phyloP scores from a whole-genome alignment of 2,888 invertebrate species.

The Cryptocheilus praepositus region DNA sequence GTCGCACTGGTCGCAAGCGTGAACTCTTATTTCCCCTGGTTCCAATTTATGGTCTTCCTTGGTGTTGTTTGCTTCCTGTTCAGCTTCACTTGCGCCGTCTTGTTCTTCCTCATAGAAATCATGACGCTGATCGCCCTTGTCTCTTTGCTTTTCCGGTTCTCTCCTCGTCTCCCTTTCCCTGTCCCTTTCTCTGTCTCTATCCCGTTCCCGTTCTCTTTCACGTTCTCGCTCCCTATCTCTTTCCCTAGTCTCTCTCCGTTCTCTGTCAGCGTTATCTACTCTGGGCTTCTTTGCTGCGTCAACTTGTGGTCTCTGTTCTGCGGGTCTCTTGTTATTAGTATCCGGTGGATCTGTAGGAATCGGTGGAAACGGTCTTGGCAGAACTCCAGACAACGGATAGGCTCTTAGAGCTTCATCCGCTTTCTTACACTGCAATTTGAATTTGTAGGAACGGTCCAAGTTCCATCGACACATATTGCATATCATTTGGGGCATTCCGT shows the following conservation, averaged over 20 bases:
- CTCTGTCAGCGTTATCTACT: conserved; percentile 67
- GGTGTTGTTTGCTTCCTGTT: conserved; percentile 55
- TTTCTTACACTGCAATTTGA: conserved; percentile 85
- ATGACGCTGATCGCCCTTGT: conserved; percentile 55
- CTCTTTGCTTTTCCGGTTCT: conserved; percentile 50
- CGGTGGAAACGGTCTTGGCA: conserved; percentile 77
- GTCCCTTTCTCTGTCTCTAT: conserved; percentile 53
- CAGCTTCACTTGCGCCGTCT: conserved; percentile 67
- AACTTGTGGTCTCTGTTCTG: conserved; percentile 59
- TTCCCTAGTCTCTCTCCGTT: conserved; percentile 51
- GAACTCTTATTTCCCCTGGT: conserved; percentile 78
- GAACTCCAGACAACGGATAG: conserved; percentile 80
- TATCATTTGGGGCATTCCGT: conserved; percentile 85
- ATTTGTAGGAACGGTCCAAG: conserved; percentile 83
- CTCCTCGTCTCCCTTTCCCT: conserved; percentile 58
- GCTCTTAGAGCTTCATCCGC: conserved; percentile 84
- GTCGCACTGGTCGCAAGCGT: conserved; percentile 83
- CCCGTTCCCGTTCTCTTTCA: conserved; percentile 41
- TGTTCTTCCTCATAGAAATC: conserved; percentile 69
- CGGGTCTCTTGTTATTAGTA: conserved; percentile 57
- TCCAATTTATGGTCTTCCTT: conserved; percentile 68
- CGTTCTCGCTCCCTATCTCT: conserved; percentile 44
- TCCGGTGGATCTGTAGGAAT: conserved; percentile 66
- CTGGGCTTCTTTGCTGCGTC: conserved; percentile 65
- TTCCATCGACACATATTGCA: conserved; percentile 83